Base-by-base conservation (phyloP, 2,797 vertebrate genomes). In the Parauchenoglanis punctatus region DNA sequence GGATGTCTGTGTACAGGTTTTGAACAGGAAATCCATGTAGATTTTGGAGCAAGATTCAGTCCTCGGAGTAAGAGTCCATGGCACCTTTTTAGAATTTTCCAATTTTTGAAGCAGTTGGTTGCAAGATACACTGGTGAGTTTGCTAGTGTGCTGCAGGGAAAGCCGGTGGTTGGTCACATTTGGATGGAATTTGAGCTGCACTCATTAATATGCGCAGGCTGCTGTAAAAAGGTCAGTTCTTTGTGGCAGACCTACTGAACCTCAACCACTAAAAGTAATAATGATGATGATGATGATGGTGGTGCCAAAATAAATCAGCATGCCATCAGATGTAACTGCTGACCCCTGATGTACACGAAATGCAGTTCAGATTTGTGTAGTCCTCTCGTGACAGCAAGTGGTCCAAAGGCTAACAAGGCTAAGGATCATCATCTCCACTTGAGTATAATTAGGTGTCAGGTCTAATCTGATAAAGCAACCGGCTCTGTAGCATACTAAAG, bases 381-480 rank as follows among this genome's bases (percentile, higher is more conserved):
- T 87, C 63, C 13, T 12, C 2, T 52, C 23, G 4, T 82, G 17
- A 23, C 72, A 75, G n/a, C 40, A 7, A 31, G 75, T 81, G 68
- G 63, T 83, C 61, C 17, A 54, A 73, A 40, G 25, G 63, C 80
- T 78, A 76, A 68, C 83, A 52, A 61, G 84, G 23, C 65, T 7
- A 5, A 61, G 13, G 35, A 73, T 67, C 0, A 5, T 75, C 78
- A 54, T 25, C 81, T 85, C 13, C n/a, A 61, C 4, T 35, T 1
- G 31, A 61, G 46, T 61, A 28, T 87, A 73, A 80, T 58, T 56
- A 67, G 13, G 87, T 54, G 70, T 88, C 81, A 46, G 70, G 4
- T 49, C 11, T 86, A 49, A 84, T 76, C 81, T 80, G 86, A 90
- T 89, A 31, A 88, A 76, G 56, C 58, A 68, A 31, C 84, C 82